Evolutionary conservation across 2,797 vertebrate genomes (phyloP).

Genomic region (Lepidocolaptes lacrymiger): DNA sequence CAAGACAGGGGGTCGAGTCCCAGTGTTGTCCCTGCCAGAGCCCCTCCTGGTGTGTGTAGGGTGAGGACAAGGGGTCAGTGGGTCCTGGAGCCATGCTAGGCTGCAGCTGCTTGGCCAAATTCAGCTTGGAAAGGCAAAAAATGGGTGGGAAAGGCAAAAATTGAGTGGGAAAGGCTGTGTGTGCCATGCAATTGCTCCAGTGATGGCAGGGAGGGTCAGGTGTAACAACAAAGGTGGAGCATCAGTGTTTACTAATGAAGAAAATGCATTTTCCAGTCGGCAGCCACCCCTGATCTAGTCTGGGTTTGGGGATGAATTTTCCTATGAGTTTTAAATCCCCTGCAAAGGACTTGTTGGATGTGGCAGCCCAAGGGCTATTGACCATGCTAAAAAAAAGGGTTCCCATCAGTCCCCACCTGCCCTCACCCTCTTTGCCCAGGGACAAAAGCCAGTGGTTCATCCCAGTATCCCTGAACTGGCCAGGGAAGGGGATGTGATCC

Average conservation of each 20-base stretch:
- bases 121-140: not conserved
- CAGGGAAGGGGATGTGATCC: not conserved
- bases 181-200: rapidly evolving
- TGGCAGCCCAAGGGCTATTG: not conserved
- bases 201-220: not conserved
- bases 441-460: rapidly evolving
- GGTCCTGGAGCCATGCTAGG: not conserved
- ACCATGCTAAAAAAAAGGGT: not conserved
- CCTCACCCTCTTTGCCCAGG: not conserved
- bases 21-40: not conserved
- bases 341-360: not conserved
- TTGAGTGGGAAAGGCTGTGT: not conserved
- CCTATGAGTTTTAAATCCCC: not conserved
- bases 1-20: not conserved
- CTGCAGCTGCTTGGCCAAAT: not conserved
- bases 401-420: not conserved
- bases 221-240: not conserved
- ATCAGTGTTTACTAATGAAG: not conserved
- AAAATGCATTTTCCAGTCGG: not conserved
- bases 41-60: rapidly evolving
- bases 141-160: not conserved
- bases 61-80: not conserved
- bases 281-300: not conserved
- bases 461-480: not conserved
- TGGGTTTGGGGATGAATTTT: not conserved